A percentile compares a stretch with the other conserved stretches of the same genome.
These are phyloP conservation scores for Valencia hispanica DNA, from an alignment of 2,797 vertebrate species.

Conservation along the genomic window DNA sequence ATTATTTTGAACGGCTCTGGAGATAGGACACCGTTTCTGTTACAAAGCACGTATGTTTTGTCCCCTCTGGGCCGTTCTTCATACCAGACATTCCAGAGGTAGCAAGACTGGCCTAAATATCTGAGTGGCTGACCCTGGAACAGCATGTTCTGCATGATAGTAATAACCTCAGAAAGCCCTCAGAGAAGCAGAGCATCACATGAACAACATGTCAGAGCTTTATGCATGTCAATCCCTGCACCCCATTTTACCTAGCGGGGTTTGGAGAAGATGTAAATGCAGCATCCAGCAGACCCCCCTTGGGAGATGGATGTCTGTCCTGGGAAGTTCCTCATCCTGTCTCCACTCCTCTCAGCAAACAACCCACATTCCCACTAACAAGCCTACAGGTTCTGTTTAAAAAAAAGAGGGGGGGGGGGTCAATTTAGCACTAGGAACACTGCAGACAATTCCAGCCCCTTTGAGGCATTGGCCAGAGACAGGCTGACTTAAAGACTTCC, in stretches of 20 bases:
- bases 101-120: slow-evolving; percentile 72
- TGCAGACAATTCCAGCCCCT: slow-evolving; percentile 67
- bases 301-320: slow-evolving; percentile 70
- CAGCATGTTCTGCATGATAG: slow-evolving; percentile 68
- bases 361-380: slow-evolving; percentile 67
- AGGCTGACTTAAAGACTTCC: slow-evolving; percentile 73
- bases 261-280: slow-evolving; percentile 55
- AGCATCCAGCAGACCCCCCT: slow-evolving; percentile 68
- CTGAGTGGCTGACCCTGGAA: slow-evolving; percentile 74
- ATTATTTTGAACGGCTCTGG: background rate
- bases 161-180: slow-evolving; percentile 72
- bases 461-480: slow-evolving; percentile 67
- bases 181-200: slow-evolving; percentile 64
- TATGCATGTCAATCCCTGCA: slow-evolving; percentile 58
- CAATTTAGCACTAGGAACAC: slow-evolving; percentile 59
- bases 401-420: slow-evolving; percentile 61
- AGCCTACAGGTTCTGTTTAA: slow-evolving; percentile 74
- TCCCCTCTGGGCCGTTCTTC: slow-evolving; percentile 66
- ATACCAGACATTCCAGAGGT: slow-evolving; percentile 84
- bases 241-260: slow-evolving; percentile 47
- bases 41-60: slow-evolving; percentile 50
- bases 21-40: slow-evolving; percentile 31
- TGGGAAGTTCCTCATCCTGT: slow-evolving; percentile 66
- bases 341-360: slow-evolving; percentile 58
- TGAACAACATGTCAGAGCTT: slow-evolving; percentile 64